Percentiles rank a stretch among this genome's conserved stretches.
Evolutionary conservation across 2,797 vertebrate genomes (phyloP).

Genomic region (Pogonophryne albipinna): DNA sequence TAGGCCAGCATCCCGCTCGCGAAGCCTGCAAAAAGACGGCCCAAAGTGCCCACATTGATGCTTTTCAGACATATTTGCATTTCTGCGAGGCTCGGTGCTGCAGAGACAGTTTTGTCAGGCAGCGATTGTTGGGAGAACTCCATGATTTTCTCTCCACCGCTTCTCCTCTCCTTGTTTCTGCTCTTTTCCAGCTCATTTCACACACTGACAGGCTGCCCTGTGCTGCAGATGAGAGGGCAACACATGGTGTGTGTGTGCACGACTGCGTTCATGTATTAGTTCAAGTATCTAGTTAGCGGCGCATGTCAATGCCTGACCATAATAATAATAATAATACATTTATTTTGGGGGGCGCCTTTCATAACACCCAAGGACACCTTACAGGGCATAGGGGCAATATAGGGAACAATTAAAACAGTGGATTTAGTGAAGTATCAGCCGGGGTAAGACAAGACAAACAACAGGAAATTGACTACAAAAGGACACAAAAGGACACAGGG

Average conservation of each 20-base stretch:
- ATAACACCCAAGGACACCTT: too few relatives aligned
- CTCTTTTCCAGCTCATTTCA: conserved; percentile 70
- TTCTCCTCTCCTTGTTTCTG: conserved; percentile 50
- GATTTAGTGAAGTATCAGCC: too few relatives aligned
- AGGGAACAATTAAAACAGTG: too few relatives aligned
- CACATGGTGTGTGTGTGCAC: conserved; percentile 1
- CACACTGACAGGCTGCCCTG: conserved; percentile 52
- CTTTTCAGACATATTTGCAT: conserved; percentile 51
- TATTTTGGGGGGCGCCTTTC: too few relatives aligned
- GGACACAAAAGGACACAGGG: too few relatives aligned
- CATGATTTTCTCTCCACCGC: conserved; percentile 41
- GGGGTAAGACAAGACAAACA: too few relatives aligned
- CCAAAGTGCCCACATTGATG: conserved; percentile 48
- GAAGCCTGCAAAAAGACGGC: conserved; percentile 26
- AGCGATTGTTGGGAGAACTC: conserved; percentile 16
- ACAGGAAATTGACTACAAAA: too few relatives aligned
- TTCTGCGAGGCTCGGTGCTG: conserved; percentile 23
- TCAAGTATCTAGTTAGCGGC: conserved; percentile 24
- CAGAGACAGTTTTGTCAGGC: conserved; percentile 14
- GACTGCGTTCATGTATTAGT: neutral
- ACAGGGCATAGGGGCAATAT: too few relatives aligned
- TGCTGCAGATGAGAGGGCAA: conserved; percentile 47
- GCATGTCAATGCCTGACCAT: conserved; percentile 5
- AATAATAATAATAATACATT: too few relatives aligned
- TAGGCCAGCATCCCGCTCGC: conserved; percentile 42